Base-by-base conservation (phyloP, 2,888 invertebrate genomes). In the Cataglyphis cursor region DNA sequence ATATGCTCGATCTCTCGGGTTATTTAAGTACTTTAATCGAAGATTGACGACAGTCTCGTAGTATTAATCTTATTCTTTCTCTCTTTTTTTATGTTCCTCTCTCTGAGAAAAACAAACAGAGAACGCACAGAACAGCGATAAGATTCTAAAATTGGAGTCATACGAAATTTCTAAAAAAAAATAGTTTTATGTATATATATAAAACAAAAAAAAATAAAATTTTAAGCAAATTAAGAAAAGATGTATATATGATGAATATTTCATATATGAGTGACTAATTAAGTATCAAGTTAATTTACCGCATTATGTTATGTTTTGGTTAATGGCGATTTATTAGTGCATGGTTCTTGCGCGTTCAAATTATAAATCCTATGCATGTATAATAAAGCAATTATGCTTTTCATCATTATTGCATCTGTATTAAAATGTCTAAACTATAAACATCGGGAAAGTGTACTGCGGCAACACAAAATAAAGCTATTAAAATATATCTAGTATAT, bases 301-400 rank as follows among this genome's bases (percentile, higher is more conserved):
- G 3, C 24, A 44, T 12, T 80, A 44, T 70, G 12, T 80, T 80
- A 80, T 70, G 61, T 18, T 59, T 80, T 59, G 21, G 18, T 78
- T 80, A 80, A 80, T 70, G 12, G 31, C 78, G 15, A 80, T 70
- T 70, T 80, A 80, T 80, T 61, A 44, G 54, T 28, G 76, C 38
- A 24, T 76, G 35, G 35, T 54, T 76, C 76, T 74, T 44, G 75
- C 28, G n/a, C 48, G 18, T 64, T 75, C 48, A 8, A 41, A 62
- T 81, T 54, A 81, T 81, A 41, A 62, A 74, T 75, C 18, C 51
- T 44, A 74, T 81, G 81, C 78, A 80, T 80, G 9, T 70, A 70
- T 61, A 80, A 80, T 80, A 70, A 80, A 70, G 78, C 35, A 80
- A 80, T 80, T 78, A 78, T 54, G 51, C 51, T 21, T 75, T 81